Evolutionary conservation across 2,888 invertebrate species (phyloP).

Genomic region (Nomada goodeniana): DNA sequence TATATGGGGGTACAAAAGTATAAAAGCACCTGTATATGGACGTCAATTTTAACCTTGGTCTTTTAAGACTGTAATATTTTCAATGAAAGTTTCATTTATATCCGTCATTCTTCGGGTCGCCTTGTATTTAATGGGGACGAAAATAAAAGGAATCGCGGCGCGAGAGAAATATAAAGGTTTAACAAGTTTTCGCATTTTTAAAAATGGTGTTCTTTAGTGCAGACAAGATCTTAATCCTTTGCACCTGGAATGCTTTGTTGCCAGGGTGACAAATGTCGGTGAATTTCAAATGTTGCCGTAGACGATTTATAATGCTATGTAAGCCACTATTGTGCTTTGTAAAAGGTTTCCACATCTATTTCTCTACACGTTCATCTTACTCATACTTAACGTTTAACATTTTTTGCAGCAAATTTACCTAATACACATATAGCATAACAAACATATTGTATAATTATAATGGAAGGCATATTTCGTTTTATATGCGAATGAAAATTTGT

Average conservation of each 20-base stretch:
- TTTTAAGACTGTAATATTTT: background rate
- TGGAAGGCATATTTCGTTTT: too few species aligned
- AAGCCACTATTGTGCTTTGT: background rate
- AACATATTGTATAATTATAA: too few species aligned
- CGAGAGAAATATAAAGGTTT: constrained; percentile 1
- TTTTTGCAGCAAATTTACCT: too few species aligned
- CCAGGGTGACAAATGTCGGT: constrained; percentile 5
- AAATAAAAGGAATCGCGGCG: background rate
- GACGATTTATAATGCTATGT: constrained; percentile 3
- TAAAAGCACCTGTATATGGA: too few species aligned
- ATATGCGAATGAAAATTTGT: too few species aligned
- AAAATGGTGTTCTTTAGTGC: constrained; percentile 11
- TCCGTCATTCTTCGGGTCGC: background rate
- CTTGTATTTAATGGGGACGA: background rate
- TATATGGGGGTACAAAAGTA: too few species aligned
- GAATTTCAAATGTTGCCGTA: background rate
- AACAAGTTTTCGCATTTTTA: constrained; percentile 19
- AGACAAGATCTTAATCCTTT: constrained; percentile 18
- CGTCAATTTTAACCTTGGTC: background rate
- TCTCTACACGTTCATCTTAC: background rate
- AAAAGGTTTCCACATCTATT: background rate
- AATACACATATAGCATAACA: too few species aligned
- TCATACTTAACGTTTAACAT: background rate
- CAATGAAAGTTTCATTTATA: background rate
- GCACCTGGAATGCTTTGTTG: constrained; percentile 7